These are phyloP conservation scores for Chiloscyllium plagiosum DNA, from an alignment of 2,113 vertebrate species.

Conservation along the genomic window DNA sequence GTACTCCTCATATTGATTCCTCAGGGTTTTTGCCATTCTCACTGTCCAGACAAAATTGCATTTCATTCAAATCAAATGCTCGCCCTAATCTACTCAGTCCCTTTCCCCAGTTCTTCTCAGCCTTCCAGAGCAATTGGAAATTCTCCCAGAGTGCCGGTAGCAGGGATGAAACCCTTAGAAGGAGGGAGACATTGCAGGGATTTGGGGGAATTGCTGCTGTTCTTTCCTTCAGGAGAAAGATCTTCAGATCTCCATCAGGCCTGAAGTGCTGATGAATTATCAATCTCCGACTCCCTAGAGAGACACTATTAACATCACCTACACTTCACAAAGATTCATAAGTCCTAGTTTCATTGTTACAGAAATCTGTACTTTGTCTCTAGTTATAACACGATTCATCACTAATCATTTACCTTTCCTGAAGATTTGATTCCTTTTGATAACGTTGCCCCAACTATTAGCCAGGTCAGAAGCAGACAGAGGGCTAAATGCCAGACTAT, in stretches of 20 bases:
- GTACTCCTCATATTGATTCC: not conserved
- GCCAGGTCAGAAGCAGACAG: slow-evolving; percentile 78
- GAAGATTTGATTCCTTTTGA: slow-evolving; percentile 92
- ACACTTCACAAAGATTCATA: not conserved
- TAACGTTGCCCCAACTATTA: slow-evolving; percentile 66
- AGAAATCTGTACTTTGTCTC: not conserved
- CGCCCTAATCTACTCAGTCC: not conserved
- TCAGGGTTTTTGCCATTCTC: not conserved
- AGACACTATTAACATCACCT: not conserved
- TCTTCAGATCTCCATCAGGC: too few relatives aligned
- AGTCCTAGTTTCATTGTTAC: not conserved
- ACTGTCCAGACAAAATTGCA: not conserved
- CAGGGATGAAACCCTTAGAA: not conserved
- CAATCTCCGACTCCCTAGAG: too few relatives aligned
- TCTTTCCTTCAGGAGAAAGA: too few relatives aligned
- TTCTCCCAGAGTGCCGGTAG: not conserved
- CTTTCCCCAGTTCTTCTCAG: too few relatives aligned
- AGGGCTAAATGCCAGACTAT: slow-evolving; percentile 90
- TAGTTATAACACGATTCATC: not conserved
- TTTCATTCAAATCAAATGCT: not conserved
- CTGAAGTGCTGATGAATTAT: too few relatives aligned
- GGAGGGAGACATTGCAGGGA: too few relatives aligned
- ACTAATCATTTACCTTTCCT: slow-evolving; percentile 71
- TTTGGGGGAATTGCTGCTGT: too few relatives aligned
- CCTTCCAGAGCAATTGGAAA: not conserved